A percentile compares a stretch with the other conserved stretches of the same genome.
phyloP scores from a whole-genome alignment of 2,797 vertebrate species.

The Anolis apletophallus region DNA sequence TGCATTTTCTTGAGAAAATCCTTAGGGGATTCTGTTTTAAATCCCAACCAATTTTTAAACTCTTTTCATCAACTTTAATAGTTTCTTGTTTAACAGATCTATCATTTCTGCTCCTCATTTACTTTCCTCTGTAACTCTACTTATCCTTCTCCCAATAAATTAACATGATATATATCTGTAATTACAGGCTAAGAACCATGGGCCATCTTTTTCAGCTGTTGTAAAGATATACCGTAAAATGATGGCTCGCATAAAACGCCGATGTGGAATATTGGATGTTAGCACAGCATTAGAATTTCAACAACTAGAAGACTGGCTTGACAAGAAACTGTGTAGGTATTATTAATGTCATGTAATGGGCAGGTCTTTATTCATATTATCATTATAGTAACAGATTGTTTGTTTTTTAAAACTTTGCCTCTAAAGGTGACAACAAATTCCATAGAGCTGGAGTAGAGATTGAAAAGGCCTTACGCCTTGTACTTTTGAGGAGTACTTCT shows the following conservation, averaged over 20 bases:
- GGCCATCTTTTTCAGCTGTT: slow-evolving; percentile 44
- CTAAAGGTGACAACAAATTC: too few species aligned
- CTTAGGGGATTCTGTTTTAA: too few species aligned
- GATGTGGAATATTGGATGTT: slow-evolving; percentile 55
- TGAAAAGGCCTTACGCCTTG: too few species aligned
- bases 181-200: slow-evolving; percentile 60
- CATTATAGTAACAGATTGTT: neutral
- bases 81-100: neutral
- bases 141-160: neutral
- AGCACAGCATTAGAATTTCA: slow-evolving; percentile 44
- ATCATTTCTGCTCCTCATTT: slow-evolving; percentile 8
- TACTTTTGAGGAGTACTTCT: too few species aligned
- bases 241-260: slow-evolving; percentile 46
- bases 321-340: slow-evolving; percentile 66
- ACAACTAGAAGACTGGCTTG: slow-evolving; percentile 71
- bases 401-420: neutral
- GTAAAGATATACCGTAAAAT: slow-evolving; percentile 52
- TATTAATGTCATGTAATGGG: neutral
- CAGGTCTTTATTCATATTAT: slow-evolving; percentile 8
- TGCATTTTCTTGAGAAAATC: too few species aligned
- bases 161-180: slow-evolving; percentile 28
- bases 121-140: slow-evolving; percentile 5
- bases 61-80: slow-evolving; percentile 3
- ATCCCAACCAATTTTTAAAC: neutral
- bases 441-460: too few species aligned